A percentile compares a stretch with the other conserved stretches of the same genome.
Evolutionary conservation across 92 coral and sea anemone species (phyloP).

Genomic region (Porites rus): DNA sequence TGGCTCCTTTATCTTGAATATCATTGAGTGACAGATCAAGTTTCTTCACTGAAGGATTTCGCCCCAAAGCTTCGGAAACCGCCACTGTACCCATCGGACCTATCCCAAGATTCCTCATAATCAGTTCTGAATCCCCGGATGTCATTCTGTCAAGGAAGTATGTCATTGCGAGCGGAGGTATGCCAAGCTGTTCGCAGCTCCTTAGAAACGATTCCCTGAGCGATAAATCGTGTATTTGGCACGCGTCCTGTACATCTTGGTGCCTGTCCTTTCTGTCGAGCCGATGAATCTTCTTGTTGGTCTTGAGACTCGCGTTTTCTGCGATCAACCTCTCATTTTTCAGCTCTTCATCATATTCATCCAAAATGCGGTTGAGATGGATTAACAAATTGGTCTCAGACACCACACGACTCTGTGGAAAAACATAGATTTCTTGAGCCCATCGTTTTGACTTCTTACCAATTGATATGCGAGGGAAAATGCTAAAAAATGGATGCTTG

Average conservation of each 20-base stretch:
- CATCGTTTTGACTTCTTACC: slow-evolving; percentile 42
- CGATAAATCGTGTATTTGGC: slow-evolving; percentile 75
- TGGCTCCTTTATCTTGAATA: slow-evolving; percentile 81
- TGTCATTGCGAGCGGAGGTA: slow-evolving; percentile 87
- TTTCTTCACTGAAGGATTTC: slow-evolving; percentile 72
- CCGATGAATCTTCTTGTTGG: slow-evolving; percentile 65
- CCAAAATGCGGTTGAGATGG: slow-evolving; percentile 79
- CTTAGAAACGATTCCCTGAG: slow-evolving; percentile 66
- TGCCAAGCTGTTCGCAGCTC: slow-evolving; percentile 75
- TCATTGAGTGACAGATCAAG: slow-evolving; percentile 90
- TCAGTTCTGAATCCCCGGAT: slow-evolving; percentile 75
- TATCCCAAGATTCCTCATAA: slow-evolving; percentile 93
- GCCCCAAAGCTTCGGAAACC: slow-evolving; percentile 79
- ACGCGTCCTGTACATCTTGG: slow-evolving; percentile 90
- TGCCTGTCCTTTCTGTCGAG: slow-evolving; percentile 93
- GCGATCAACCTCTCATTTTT: slow-evolving; percentile 44
- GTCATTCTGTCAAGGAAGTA: slow-evolving; percentile 81
- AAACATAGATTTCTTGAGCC: slow-evolving; percentile 79
- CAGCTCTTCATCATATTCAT: slow-evolving; percentile 65
- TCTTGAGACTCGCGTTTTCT: slow-evolving; percentile 35
- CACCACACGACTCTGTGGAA: slow-evolving; percentile 92
- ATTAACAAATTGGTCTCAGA: slow-evolving; percentile 84
- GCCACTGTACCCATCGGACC: slow-evolving; percentile 87
- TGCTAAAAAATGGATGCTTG: slow-evolving; percentile 50
- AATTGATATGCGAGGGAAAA: slow-evolving; percentile 38